A percentile compares a stretch with the other conserved stretches of the same genome.
Conservation (phyloP, 2,797 vertebrate genomes). For the Sparus aurata region DNA sequence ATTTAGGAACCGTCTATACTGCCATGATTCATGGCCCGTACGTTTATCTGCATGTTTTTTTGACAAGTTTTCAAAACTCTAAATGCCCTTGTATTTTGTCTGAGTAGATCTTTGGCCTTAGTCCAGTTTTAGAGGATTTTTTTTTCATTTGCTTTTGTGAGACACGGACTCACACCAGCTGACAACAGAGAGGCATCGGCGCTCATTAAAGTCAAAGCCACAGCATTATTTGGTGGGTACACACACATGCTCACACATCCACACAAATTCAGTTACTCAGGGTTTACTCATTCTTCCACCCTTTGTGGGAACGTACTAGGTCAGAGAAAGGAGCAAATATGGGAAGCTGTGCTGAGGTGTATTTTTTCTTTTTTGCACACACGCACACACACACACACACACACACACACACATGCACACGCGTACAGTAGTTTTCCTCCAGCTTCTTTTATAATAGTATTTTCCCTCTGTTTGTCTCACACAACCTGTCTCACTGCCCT, state of each 20-base stretch:
- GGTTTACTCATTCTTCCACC: conserved; percentile 17
- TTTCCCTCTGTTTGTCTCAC: conserved; percentile 24
- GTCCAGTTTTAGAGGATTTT: conserved; percentile 26
- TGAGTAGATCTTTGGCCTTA: background rate
- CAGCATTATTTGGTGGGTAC: conserved; percentile 14
- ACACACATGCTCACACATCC: background rate
- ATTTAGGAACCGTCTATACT: background rate
- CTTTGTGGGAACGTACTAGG: background rate
- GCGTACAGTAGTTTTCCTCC: background rate
- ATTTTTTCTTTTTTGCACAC: background rate
- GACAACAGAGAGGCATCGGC: conserved; percentile 17
- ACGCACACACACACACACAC: background rate
- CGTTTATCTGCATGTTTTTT: conserved; percentile 7
- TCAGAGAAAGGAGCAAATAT: conserved; percentile 1
- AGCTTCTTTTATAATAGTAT: conserved; percentile 2
- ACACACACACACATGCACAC: background rate
- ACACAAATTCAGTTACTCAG: background rate
- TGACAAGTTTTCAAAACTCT: conserved; percentile 10
- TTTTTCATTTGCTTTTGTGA: background rate
- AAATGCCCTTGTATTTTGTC: background rate
- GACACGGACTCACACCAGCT: conserved; percentile 32
- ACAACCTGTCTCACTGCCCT: conserved; percentile 1
- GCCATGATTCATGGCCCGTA: background rate
- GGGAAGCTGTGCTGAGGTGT: background rate
- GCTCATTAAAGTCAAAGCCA: conserved; percentile 21